These are phyloP conservation scores for Malurus cyaneus DNA, from an alignment of 2,113 vertebrate genomes.

Conservation along the genomic window DNA sequence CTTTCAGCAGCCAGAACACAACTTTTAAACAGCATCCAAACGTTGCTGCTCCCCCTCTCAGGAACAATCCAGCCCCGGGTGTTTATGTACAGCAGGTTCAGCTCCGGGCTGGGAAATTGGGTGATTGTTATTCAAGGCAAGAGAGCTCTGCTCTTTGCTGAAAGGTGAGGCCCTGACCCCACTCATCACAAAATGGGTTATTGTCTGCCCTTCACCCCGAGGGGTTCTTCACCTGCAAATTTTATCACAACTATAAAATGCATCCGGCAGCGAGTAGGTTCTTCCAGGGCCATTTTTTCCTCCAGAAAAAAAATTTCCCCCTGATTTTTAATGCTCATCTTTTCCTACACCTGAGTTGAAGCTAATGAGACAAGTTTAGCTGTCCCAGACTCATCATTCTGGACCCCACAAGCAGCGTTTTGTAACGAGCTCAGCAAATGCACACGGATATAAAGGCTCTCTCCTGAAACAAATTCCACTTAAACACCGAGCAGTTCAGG, in stretches of 20 bases:
- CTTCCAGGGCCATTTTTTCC: not conserved
- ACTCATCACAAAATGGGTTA: not conserved
- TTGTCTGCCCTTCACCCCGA: not conserved
- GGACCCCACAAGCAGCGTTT: not conserved
- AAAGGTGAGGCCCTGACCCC: constrained; percentile 18
- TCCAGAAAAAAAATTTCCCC: not conserved
- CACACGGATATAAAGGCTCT: not conserved
- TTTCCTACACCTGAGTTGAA: not conserved
- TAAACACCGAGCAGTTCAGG: not conserved
- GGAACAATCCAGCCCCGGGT: rapidly evolving
- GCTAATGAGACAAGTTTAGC: not conserved
- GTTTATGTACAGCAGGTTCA: not conserved
- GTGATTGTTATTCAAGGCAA: not conserved
- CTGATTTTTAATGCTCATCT: not conserved
- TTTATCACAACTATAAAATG: not conserved
- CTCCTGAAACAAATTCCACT: not conserved
- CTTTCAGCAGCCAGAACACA: not conserved
- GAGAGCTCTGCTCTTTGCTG: not conserved
- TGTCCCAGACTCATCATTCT: not conserved
- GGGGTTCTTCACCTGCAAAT: not conserved
- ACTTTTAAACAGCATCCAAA: not conserved
- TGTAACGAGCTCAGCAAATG: not conserved
- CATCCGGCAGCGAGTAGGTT: not conserved
- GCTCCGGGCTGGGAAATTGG: not conserved
- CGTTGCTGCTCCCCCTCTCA: not conserved